Conservation (phyloP, 2,113 vertebrate species). For the Halcyon malimbica region DNA sequence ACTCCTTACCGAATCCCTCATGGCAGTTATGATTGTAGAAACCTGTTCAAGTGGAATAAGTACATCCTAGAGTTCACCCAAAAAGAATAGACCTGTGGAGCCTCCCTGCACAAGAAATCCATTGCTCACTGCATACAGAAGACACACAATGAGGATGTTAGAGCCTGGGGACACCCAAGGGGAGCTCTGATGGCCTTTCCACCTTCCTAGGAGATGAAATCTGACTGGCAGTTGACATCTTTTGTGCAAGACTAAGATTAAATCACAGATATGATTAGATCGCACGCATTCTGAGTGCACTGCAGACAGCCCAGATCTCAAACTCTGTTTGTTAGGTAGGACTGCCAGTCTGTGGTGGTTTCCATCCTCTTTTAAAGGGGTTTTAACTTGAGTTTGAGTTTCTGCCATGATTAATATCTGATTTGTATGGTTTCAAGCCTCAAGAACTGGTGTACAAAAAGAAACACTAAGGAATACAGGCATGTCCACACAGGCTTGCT, state of each 20-base stretch:
- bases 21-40: background rate
- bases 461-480: background rate
- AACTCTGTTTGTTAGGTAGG: background rate
- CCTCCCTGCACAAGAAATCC: too few relatives aligned
- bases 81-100: background rate
- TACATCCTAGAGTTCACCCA: background rate
- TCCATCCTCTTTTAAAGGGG: background rate
- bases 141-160: rapidly evolving
- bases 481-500: background rate
- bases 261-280: background rate
- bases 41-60: rapidly evolving
- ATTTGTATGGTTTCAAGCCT: background rate
- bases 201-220: background rate
- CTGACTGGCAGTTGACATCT: background rate
- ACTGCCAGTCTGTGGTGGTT: background rate
- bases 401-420: background rate
- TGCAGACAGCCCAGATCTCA: background rate
- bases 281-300: background rate
- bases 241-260: background rate
- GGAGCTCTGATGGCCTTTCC: background rate
- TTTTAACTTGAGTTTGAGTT: background rate
- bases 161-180: too few relatives aligned
- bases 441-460: background rate
- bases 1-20: background rate
- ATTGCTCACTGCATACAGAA: background rate